Percentiles rank a stretch among this genome's conserved stretches.
Conservation (phyloP, 2,888 invertebrate genomes). For the Leptinotarsa rubiginosa region DNA sequence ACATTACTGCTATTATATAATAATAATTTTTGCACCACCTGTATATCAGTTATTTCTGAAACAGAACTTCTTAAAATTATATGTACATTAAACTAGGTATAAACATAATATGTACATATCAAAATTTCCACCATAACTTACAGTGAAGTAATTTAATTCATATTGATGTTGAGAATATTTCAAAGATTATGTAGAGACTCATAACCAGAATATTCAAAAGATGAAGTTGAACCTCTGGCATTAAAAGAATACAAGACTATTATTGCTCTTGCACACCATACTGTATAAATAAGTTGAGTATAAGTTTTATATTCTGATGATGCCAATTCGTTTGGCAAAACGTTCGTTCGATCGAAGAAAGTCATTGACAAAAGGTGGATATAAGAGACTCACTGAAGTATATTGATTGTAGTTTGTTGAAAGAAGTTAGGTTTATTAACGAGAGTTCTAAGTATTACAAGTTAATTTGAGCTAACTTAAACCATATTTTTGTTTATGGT, state of each 20-base stretch:
- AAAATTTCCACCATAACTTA: not conserved
- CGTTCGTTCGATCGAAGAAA: no score
- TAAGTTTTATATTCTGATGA: no score
- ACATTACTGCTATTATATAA: not conserved
- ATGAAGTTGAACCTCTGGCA: no score
- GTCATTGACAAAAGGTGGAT: no score
- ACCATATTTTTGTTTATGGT: not conserved
- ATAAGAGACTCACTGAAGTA: no score
- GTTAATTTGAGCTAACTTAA: not conserved
- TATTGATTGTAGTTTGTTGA: no score
- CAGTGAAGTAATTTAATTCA: not conserved
- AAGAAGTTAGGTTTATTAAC: no score
- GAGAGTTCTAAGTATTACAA: not conserved
- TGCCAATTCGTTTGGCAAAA: no score
- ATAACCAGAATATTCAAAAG: not conserved
- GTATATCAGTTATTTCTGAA: not conserved
- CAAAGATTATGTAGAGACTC: not conserved
- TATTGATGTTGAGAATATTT: not conserved
- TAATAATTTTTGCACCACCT: not conserved
- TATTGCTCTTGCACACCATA: no score
- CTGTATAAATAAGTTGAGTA: no score
- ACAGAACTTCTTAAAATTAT: no score
- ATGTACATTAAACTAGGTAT: not conserved
- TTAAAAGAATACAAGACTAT: no score
- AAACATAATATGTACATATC: not conserved